Evolutionary conservation across 2,113 vertebrate genomes (phyloP), one percentile per base, ranked within the genome.

Genomic region (Alligator sinensis): DNA sequence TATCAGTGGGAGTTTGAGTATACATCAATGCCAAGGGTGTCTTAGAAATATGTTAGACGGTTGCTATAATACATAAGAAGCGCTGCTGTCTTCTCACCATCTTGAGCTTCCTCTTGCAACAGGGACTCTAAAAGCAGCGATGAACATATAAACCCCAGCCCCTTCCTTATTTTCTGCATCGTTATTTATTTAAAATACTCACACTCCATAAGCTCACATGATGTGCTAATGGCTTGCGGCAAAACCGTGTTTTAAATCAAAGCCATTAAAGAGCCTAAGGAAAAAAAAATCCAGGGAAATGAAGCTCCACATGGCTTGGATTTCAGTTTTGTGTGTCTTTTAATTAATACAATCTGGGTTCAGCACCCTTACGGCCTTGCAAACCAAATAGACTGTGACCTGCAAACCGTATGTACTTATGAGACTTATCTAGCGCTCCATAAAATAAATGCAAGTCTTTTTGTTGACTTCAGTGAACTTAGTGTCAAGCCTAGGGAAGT

Each of bases 171-270:
- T 91, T 96, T 92, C 83, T 80, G 84, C 92, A 58, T 21, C 62
- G 15, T 90, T 92, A 74, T 92, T 96, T 95, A 84, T 85, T 96
- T 64, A 68, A 64, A 95, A 59, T 25, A 62, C 72, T 84, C 88
- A 0, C 0, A 68, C 91, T 62, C 81, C 86, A 66, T 60, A 60
- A 60, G 21, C 21, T 21, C 59, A 7, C 16, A 8, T 21, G 16
- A 60, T 3, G 76, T 60, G 91, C 89, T 84, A 16, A 60, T 92
- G 1, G 8, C 93, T 92, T 86, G 64, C 0, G 1, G 92, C 83
- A 80, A 91, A 96, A 57, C 87, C 92, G 93, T 94, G 94, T 84
- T 95, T 84, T 75, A 89, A 92, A 91, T 94, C 94, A 96, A 94
- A 95, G 91, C 81, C 93, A 87, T 84, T 96, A 91, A 96, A 86